Evolutionary conservation across 2,113 vertebrate species (phyloP).

Genomic region (Lamprotornis superbus): DNA sequence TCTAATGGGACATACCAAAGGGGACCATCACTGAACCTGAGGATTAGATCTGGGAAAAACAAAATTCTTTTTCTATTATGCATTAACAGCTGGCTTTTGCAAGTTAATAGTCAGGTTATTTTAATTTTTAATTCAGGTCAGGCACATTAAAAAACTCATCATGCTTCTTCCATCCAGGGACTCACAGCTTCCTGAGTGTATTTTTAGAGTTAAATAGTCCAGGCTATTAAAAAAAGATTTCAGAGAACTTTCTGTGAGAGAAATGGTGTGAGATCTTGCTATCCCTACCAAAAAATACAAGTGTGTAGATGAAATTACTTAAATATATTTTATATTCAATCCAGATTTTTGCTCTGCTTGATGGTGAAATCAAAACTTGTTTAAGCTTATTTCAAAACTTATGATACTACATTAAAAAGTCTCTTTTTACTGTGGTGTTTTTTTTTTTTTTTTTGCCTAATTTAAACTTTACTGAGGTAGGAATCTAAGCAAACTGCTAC

Average conservation of each 20-base stretch:
- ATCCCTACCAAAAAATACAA: not conserved
- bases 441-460: too few species aligned
- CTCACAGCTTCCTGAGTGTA: not conserved
- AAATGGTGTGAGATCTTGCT: not conserved
- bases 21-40: constrained; percentile 59
- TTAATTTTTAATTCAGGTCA: constrained; percentile 38
- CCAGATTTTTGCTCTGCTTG: not conserved
- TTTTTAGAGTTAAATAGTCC: not conserved
- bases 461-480: not conserved
- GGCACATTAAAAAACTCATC: not conserved
- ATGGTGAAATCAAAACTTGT: not conserved
- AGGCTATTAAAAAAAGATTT: not conserved
- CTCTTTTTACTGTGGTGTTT: not conserved
- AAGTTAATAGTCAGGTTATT: constrained; percentile 56
- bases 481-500: not conserved
- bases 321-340: not conserved
- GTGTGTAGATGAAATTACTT: not conserved
- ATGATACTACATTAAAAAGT: not conserved
- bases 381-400: not conserved
- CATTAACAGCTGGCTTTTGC: constrained; percentile 60
- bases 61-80: constrained; percentile 73
- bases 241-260: not conserved
- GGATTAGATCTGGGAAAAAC: constrained; percentile 64
- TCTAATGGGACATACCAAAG: constrained; percentile 64
- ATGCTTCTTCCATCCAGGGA: not conserved